Percentiles rank a stretch among this genome's conserved stretches.
Conservation (phyloP, 2,113 vertebrate species). For the Scomber colias region DNA sequence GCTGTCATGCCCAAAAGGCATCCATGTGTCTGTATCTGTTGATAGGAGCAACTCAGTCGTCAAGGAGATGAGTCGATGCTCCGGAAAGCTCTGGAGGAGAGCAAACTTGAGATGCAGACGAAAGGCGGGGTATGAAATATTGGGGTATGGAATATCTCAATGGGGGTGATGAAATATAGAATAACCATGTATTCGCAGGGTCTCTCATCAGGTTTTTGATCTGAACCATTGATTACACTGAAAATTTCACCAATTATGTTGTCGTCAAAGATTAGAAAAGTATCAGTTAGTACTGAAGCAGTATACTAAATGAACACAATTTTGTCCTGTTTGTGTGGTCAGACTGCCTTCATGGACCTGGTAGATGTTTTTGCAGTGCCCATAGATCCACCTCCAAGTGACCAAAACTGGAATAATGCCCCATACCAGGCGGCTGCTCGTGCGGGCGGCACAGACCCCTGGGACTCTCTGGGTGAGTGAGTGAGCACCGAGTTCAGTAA, state of each 20-base stretch:
- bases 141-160: conserved; percentile 58
- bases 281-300: not conserved
- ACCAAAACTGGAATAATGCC: conserved; percentile 69
- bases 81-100: conserved; percentile 86
- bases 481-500: not conserved
- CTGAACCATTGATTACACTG: not conserved
- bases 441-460: conserved; percentile 68
- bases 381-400: conserved; percentile 69
- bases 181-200: not conserved
- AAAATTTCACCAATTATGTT: not conserved
- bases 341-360: conserved; percentile 95
- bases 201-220: not conserved
- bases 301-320: not conserved
- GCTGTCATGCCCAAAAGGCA: conserved; percentile 37
- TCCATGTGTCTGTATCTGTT: conserved; percentile 67
- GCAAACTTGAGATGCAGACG: conserved; percentile 82
- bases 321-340: conserved; percentile 63
- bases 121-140: conserved; percentile 85
- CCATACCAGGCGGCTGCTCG: conserved; percentile 57
- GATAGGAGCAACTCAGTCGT: conserved; percentile 91
- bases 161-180: conserved; percentile 27
- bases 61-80: conserved; percentile 89
- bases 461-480: conserved; percentile 82
- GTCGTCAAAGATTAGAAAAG: not conserved
- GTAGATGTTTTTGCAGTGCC: conserved; percentile 91